Percentiles rank a stretch among this genome's conserved stretches.
phyloP scores from a whole-genome alignment of 2,888 invertebrate species.

The Eilema caniola region DNA sequence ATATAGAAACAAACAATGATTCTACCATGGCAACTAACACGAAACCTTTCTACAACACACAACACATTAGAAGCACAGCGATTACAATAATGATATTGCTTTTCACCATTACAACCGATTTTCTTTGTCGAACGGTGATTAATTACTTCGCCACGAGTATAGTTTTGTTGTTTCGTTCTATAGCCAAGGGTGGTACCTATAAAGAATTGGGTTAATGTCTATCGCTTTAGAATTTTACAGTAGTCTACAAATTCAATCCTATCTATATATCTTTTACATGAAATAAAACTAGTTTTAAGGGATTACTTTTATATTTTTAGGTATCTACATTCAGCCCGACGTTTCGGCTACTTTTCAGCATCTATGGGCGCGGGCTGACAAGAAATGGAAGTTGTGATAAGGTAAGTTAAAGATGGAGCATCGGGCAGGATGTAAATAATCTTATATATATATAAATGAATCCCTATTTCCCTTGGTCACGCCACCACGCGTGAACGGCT shows the following conservation, averaged over 20 bases:
- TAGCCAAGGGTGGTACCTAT: conserved; percentile 30
- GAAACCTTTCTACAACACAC: conserved; percentile 1
- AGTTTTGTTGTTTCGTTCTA: conserved; percentile 39
- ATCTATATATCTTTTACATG: not conserved
- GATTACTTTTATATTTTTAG: too few relatives aligned
- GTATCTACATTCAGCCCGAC: too few relatives aligned
- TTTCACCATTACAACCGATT: conserved; percentile 29
- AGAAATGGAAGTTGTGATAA: too few relatives aligned
- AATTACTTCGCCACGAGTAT: conserved; percentile 33
- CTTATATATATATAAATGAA: too few relatives aligned
- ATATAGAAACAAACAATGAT: not conserved
- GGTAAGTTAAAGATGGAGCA: too few relatives aligned
- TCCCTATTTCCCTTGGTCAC: too few relatives aligned
- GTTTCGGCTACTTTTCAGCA: too few relatives aligned
- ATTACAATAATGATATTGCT: conserved; percentile 33
- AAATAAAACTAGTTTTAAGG: too few relatives aligned
- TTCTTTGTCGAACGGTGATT: conserved; percentile 49
- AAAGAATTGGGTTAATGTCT: not conserved
- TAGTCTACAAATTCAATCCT: not conserved
- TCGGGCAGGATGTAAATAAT: too few relatives aligned
- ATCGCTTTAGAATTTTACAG: not conserved
- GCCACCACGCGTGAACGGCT: too few relatives aligned
- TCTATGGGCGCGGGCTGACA: too few relatives aligned
- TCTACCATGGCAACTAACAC: conserved; percentile 18
- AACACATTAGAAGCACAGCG: conserved; percentile 19